Percentiles rank a stretch among this genome's conserved stretches.
These are phyloP conservation scores for Catocala sponsa DNA, from an alignment of 2,888 invertebrate species.

Conservation along the genomic window DNA sequence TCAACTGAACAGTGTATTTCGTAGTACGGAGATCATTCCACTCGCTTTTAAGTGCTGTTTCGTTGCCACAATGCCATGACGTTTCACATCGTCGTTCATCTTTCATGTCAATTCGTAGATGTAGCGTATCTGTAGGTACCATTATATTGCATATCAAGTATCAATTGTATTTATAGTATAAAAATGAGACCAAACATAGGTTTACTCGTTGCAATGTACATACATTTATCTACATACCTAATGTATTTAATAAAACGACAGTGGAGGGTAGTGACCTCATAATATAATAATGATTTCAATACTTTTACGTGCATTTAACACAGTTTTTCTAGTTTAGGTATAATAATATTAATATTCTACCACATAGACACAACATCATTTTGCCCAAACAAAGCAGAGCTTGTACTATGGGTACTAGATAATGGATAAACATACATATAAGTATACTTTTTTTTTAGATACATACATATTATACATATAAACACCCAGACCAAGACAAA, in stretches of 20 bases:
- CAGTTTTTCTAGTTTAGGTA: too few relatives aligned
- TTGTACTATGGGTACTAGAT: too few relatives aligned
- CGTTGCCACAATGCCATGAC: constrained; percentile 66
- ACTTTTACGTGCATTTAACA: too few relatives aligned
- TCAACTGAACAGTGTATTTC: constrained; percentile 53
- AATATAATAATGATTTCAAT: background rate
- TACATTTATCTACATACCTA: constrained; percentile 25
- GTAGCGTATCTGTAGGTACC: constrained; percentile 51
- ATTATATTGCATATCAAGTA: constrained; percentile 63
- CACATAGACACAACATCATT: too few relatives aligned
- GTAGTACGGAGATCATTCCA: constrained; percentile 73
- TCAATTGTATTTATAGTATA: constrained; percentile 49
- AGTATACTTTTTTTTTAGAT: too few relatives aligned
- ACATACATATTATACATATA: too few relatives aligned
- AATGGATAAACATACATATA: too few relatives aligned
- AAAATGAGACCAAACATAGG: constrained; percentile 57
- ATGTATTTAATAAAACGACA: constrained; percentile 1
- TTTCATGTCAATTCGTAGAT: constrained; percentile 53
- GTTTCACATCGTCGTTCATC: constrained; percentile 19
- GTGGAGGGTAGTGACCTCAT: constrained; percentile 23
- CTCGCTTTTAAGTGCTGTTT: constrained; percentile 67
- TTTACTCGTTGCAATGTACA: constrained; percentile 46
- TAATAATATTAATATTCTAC: too few relatives aligned
- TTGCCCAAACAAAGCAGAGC: too few relatives aligned
- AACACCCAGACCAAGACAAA: too few relatives aligned